phyloP scores from a whole-genome alignment of 2,113 vertebrate species.

The Callospermophilus lateralis region DNA sequence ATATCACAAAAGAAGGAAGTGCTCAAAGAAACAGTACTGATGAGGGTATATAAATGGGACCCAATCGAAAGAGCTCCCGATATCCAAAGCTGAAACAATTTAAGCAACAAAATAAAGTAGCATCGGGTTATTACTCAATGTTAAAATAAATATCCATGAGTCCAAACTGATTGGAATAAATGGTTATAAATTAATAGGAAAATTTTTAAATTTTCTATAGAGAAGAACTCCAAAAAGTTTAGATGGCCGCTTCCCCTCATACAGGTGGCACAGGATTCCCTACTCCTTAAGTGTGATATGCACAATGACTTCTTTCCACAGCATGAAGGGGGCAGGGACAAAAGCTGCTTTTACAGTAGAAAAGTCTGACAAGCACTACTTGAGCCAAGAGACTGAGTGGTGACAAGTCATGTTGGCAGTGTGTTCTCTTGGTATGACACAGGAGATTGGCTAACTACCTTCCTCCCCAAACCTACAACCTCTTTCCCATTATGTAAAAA shows the following conservation, averaged over 20 bases:
- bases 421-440: not conserved
- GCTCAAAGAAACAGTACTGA: not conserved
- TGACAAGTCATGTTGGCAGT: not conserved
- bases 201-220: not conserved
- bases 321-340: no score
- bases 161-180: not conserved
- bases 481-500: not conserved
- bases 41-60: not conserved
- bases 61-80: not conserved
- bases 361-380: not conserved
- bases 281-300: not conserved
- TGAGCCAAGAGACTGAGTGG: not conserved
- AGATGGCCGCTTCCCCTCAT: not conserved
- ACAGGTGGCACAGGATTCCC: not conserved
- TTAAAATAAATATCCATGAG: not conserved
- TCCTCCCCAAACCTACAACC: not conserved
- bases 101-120: not conserved
- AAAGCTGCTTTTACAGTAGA: not conserved
- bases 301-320: not conserved
- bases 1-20: not conserved
- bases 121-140: not conserved
- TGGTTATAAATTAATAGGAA: not conserved
- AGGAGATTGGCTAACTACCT: not conserved
- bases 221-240: not conserved
- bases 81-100: not conserved